Evolutionary conservation across 2,797 vertebrate species (phyloP).

Genomic region (Scomberomorus guttatus): DNA sequence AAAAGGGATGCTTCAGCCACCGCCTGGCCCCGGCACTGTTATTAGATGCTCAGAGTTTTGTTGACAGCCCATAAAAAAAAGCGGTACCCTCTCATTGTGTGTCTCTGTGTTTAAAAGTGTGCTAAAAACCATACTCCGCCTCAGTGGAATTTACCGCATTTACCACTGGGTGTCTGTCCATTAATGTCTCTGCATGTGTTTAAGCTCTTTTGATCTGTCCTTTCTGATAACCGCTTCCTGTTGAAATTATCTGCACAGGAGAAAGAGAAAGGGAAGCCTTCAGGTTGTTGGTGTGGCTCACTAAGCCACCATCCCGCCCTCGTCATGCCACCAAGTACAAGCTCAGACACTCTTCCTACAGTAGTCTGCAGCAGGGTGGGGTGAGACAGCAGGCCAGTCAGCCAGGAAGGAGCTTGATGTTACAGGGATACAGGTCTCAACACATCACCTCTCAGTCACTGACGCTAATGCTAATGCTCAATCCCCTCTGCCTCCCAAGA

Average conservation of each 20-base stretch:
- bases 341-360: slow-evolving; percentile 69
- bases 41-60: slow-evolving; percentile 81
- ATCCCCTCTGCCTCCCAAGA: slow-evolving; percentile 40
- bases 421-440: slow-evolving; percentile 77
- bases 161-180: slow-evolving; percentile 61
- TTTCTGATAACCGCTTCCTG: slow-evolving; percentile 45
- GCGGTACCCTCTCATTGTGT: slow-evolving; percentile 74
- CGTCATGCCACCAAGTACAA: slow-evolving; percentile 61
- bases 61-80: slow-evolving; percentile 81
- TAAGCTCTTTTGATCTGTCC: slow-evolving; percentile 52
- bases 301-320: slow-evolving; percentile 38
- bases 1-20: slow-evolving; percentile 84
- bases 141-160: slow-evolving; percentile 68
- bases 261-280: slow-evolving; percentile 48
- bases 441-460: slow-evolving; percentile 72
- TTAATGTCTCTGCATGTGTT: slow-evolving; percentile 65
- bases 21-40: slow-evolving; percentile 72
- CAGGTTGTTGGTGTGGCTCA: slow-evolving; percentile 22
- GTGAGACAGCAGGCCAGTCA: slow-evolving; percentile 57
- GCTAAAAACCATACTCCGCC: slow-evolving; percentile 66
- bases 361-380: slow-evolving; percentile 62
- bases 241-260: slow-evolving; percentile 33
- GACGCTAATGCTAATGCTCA: slow-evolving; percentile 59
- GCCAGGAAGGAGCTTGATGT: slow-evolving; percentile 65
- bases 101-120: slow-evolving; percentile 67